Evolutionary conservation across 92 coral and sea anemone species (phyloP).

Genomic region (Epizoanthus scotinus): DNA sequence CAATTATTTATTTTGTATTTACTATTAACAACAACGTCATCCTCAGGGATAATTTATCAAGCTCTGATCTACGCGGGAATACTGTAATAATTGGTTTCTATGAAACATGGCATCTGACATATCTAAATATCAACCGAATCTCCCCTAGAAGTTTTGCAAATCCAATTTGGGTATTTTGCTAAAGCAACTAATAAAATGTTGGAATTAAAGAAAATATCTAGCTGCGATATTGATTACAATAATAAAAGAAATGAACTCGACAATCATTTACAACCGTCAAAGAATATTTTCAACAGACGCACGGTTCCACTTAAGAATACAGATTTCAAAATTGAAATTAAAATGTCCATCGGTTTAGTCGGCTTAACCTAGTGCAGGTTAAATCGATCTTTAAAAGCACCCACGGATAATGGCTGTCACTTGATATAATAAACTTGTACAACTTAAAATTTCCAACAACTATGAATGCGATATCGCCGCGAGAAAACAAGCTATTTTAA

Average conservation of each 20-base stretch:
- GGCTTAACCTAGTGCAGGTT: background rate
- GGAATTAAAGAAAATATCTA: too few species aligned
- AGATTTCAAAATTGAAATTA: slow-evolving; percentile 12
- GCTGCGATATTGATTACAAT: background rate
- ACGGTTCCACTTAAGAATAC: background rate
- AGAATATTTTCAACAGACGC: background rate
- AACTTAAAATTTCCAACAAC: too few species aligned
- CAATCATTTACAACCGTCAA: background rate
- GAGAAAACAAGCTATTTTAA: too few species aligned
- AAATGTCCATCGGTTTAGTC: background rate
- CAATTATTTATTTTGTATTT: background rate
- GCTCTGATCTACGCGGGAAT: background rate
- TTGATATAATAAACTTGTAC: background rate
- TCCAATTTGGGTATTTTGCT: background rate
- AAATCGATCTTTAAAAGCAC: background rate
- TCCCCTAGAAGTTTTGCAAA: background rate
- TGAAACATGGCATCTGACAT: background rate
- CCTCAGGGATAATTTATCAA: too few species aligned
- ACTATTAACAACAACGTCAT: background rate
- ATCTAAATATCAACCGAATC: background rate
- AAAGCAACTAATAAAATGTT: background rate
- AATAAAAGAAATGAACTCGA: background rate
- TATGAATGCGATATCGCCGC: too few species aligned
- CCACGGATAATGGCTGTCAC: background rate
- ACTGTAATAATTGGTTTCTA: background rate